A percentile compares a stretch with the other conserved stretches of the same genome.
phyloP scores from a whole-genome alignment of 2,888 invertebrate species.

The Deilephila porcellus region DNA sequence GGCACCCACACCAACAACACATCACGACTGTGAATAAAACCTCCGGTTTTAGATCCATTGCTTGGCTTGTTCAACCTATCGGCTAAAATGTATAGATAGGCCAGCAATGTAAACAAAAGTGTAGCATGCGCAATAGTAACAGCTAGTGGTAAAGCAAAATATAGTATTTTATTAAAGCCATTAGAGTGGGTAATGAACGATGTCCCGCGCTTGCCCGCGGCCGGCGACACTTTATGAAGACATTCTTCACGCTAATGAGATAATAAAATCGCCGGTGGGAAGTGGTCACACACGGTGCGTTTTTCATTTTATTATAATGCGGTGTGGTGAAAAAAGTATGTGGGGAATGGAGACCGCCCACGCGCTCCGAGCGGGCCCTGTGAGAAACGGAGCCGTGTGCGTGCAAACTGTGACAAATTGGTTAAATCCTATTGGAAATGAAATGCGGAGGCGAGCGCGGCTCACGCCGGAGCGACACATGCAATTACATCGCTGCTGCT shows the following conservation, averaged over 20 bases:
- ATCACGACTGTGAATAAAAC: background rate
- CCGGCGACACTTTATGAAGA: slow-evolving; percentile 78
- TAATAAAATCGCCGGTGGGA: slow-evolving; percentile 73
- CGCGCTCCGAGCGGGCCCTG: slow-evolving; percentile 33
- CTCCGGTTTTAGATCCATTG: slow-evolving; percentile 45
- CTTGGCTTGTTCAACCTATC: background rate
- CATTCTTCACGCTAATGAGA: slow-evolving; percentile 78
- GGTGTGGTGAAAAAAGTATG: slow-evolving; percentile 45
- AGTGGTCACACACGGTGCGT: slow-evolving; percentile 49
- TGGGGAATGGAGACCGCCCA: slow-evolving; percentile 48
- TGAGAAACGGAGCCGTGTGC: slow-evolving; percentile 22
- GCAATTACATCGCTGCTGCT: background rate
- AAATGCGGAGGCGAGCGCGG: slow-evolving; percentile 2
- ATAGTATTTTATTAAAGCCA: slow-evolving; percentile 72
- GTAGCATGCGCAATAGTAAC: slow-evolving; percentile 18
- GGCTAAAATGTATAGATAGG: slow-evolving; percentile 17
- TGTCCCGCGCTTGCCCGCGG: slow-evolving; percentile 74
- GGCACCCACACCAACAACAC: slow-evolving; percentile 43
- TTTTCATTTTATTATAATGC: slow-evolving; percentile 48
- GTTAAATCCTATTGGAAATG: slow-evolving; percentile 2
- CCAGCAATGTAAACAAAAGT: slow-evolving; percentile 47
- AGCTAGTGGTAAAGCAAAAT: slow-evolving; percentile 49
- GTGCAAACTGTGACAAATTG: slow-evolving; percentile 28
- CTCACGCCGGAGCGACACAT: background rate
- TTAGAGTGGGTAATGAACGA: slow-evolving; percentile 75